Base-by-base conservation (phyloP, 2,797 vertebrate genomes). In the Mormyrops boulengeri region DNA sequence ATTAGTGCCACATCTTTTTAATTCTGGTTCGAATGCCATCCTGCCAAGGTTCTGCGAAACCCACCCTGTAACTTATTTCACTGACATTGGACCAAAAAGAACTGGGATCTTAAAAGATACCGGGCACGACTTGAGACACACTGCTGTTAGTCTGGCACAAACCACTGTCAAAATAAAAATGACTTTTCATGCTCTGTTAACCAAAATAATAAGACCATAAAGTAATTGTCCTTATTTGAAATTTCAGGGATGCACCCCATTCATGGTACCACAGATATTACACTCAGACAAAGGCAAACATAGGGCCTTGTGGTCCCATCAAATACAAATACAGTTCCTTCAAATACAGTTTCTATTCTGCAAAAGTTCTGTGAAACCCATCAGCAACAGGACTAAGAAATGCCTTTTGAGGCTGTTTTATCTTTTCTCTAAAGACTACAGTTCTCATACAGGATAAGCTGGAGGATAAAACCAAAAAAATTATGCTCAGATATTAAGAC, bases 401-500 rank as follows among this genome's bases (percentile, higher is more conserved):
- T 53, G 60, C 55, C 19, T 82, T 47, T 53, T 55, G 84, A 87
- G 49, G 30, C 34, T 9, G 17, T 0, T 3, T 8, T n/a, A 8
- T 8, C 87, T 88, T 88, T 44, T 9, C 41, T n/a, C 9, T 22
- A 26, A 87, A 87, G 60, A 26, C 30, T 34, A 30, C 26, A 19
- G 34, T 9, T 66, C 8, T 62, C 57, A 47, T 62, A 44, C 8
- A 7, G 55, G 11, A 17, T 11, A 86, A 47, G 49, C 34, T 41
- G 6, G 34, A 88, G 44, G 49, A 66, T 66, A 66, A 88, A 90
- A 2, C 1, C 73, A n/a, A 87, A 87, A 91, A 91, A 91, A 55
- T 34, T 30, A 92, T 88, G 87, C 41, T 82, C 41, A 89, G 69
- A 89, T 26, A 84, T 52, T 4, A 90, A 85, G 89, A 88, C 22